A percentile compares a stretch with the other conserved stretches of the same genome.
Conservation (phyloP, 2,888 invertebrate species). For the Andrena fulva region DNA sequence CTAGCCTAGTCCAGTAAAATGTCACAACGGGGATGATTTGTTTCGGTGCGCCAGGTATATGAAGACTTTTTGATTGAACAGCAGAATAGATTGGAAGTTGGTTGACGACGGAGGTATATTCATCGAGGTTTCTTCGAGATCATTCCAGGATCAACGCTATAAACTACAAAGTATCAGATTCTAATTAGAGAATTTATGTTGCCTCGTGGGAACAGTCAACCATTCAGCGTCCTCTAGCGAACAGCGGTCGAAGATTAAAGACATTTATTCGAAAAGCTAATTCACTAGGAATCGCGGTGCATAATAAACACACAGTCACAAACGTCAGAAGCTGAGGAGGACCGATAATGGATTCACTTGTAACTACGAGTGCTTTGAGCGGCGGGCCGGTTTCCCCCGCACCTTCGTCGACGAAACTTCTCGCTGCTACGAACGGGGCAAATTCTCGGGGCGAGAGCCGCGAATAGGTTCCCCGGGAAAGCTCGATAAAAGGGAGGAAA, state of each 20-base stretch:
- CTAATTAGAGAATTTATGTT: too few species aligned
- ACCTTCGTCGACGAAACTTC: slow-evolving; percentile 43
- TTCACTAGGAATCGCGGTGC: neutral
- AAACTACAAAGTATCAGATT: too few species aligned
- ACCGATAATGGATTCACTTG: slow-evolving; percentile 54
- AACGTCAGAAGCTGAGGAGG: slow-evolving; percentile 12
- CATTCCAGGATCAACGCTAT: too few species aligned
- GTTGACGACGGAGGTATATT: neutral
- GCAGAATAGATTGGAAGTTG: neutral
- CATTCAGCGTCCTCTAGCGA: neutral
- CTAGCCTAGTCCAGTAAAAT: slow-evolving; percentile 34
- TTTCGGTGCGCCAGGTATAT: slow-evolving; percentile 9
- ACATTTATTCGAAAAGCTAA: neutral
- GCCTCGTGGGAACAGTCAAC: too few species aligned
- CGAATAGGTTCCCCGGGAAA: slow-evolving; percentile 18
- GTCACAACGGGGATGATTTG: slow-evolving; percentile 46
- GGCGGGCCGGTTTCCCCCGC: slow-evolving; percentile 2
- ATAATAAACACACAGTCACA: neutral
- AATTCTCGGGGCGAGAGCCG: slow-evolving; percentile 27
- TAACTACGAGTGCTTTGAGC: slow-evolving; percentile 19
- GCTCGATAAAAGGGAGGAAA: slow-evolving; percentile 51
- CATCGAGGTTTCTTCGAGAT: too few species aligned
- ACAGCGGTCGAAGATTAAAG: neutral
- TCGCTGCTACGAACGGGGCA: slow-evolving; percentile 32
- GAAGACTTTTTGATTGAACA: neutral